phyloP scores from a whole-genome alignment of 2,888 invertebrate genomes.

The Melanostoma scalare region DNA sequence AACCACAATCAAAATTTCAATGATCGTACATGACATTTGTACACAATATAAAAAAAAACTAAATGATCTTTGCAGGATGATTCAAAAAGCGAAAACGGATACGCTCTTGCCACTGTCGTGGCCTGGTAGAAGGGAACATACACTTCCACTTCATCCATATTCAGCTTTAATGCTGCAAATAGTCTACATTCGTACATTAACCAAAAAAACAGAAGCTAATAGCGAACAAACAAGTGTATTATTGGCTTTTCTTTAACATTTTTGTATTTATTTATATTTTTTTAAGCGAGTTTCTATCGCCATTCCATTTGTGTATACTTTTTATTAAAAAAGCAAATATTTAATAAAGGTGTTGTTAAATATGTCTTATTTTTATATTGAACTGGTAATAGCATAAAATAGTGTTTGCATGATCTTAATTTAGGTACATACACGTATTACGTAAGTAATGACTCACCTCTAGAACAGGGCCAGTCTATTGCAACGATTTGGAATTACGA shows the following conservation, averaged over 20 bases:
- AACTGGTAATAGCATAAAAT: too few species aligned
- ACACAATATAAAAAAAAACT: constrained; percentile 31
- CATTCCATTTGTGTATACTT: not conserved
- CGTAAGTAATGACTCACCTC: too few species aligned
- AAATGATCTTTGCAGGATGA: constrained; percentile 85
- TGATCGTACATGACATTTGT: constrained; percentile 11
- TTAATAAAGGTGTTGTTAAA: too few species aligned
- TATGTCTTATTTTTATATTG: too few species aligned
- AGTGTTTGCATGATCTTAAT: too few species aligned
- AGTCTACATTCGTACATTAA: not conserved
- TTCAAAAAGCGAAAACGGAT: constrained; percentile 85
- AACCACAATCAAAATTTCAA: constrained; percentile 4
- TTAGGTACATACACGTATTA: too few species aligned
- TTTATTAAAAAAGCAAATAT: not conserved
- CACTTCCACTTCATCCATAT: constrained; percentile 1
- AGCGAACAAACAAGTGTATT: not conserved
- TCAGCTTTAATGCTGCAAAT: constrained; percentile 22
- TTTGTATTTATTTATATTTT: not conserved
- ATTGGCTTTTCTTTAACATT: not conserved
- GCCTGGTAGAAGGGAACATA: constrained; percentile 82
- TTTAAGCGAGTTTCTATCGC: not conserved
- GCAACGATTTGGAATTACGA: too few species aligned
- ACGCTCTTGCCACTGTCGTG: constrained; percentile 86
- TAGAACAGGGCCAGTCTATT: too few species aligned
- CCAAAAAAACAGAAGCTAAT: too few species aligned